A percentile compares a stretch with the other conserved stretches of the same genome.
Evolutionary conservation across 2,797 vertebrate species (phyloP).

Genomic region (Sebastes jordani): DNA sequence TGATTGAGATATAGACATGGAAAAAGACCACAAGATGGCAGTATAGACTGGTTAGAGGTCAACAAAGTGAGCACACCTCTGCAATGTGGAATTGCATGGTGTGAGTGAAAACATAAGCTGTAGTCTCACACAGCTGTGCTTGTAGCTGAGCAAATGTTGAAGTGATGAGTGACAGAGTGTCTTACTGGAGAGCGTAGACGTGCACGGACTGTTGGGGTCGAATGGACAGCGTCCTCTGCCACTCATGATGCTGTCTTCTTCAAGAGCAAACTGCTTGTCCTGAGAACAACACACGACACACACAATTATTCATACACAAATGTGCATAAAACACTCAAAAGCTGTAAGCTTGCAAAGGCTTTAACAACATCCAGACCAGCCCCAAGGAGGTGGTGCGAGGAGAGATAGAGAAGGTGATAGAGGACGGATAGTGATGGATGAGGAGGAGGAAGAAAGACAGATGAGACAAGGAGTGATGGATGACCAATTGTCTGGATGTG

Average conservation of each 20-base stretch:
- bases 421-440: slow-evolving; percentile 51
- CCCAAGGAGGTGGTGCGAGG: neutral
- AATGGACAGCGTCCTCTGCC: slow-evolving; percentile 94
- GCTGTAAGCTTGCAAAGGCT: neutral
- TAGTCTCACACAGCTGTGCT: neutral
- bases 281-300: slow-evolving; percentile 61
- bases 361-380: slow-evolving; percentile 11
- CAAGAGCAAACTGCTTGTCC: slow-evolving; percentile 88
- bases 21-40: slow-evolving; percentile 85
- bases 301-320: neutral
- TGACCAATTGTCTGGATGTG: slow-evolving; percentile 34
- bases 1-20: neutral
- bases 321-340: neutral
- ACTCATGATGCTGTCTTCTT: slow-evolving; percentile 85
- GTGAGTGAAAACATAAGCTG: neutral
- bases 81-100: neutral
- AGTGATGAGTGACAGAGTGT: neutral
- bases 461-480: slow-evolving; percentile 63
- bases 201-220: slow-evolving; percentile 88
- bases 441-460: slow-evolving; percentile 24
- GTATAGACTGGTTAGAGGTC: slow-evolving; percentile 18
- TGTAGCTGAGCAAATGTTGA: neutral
- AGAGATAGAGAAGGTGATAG: neutral
- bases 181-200: slow-evolving; percentile 69
- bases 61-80: neutral